A percentile compares a stretch with the other conserved stretches of the same genome.
Conservation (phyloP, 2,113 vertebrate genomes). For the Micromys minutus region DNA sequence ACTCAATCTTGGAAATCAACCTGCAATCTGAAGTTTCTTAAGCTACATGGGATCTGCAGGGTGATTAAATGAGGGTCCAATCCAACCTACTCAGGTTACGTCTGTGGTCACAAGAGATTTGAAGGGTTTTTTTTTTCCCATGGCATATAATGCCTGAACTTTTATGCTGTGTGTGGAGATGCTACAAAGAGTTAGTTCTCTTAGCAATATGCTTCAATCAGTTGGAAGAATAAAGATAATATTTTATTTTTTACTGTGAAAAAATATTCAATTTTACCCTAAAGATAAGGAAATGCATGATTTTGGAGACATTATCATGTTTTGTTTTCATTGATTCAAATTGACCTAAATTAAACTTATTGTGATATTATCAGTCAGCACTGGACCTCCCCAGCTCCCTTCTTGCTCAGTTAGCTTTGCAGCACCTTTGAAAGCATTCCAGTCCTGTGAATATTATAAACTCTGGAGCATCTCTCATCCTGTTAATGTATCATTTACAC, state of each 20-base stretch:
- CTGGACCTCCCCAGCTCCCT: background rate
- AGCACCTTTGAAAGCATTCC: background rate
- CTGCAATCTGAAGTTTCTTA: background rate
- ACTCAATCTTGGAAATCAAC: background rate
- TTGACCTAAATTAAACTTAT: background rate
- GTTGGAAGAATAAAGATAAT: background rate
- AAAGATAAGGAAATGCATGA: background rate
- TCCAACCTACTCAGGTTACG: background rate
- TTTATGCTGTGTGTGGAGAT: background rate
- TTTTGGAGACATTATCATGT: background rate
- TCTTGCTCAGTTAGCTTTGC: fast-evolving
- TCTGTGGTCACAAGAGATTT: background rate
- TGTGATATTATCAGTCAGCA: background rate
- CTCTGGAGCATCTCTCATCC: background rate
- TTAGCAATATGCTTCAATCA: background rate
- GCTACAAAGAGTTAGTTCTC: background rate
- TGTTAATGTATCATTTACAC: background rate
- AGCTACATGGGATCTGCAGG: background rate
- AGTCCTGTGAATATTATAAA: background rate
- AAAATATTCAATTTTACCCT: background rate
- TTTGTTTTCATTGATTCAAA: background rate
- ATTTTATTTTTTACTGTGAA: background rate
- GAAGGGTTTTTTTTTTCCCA: background rate
- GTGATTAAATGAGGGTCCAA: background rate
- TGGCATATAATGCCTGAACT: background rate